phyloP scores from a whole-genome alignment of 1,140 invertebrate genomes.

The Eueides isabella region DNA sequence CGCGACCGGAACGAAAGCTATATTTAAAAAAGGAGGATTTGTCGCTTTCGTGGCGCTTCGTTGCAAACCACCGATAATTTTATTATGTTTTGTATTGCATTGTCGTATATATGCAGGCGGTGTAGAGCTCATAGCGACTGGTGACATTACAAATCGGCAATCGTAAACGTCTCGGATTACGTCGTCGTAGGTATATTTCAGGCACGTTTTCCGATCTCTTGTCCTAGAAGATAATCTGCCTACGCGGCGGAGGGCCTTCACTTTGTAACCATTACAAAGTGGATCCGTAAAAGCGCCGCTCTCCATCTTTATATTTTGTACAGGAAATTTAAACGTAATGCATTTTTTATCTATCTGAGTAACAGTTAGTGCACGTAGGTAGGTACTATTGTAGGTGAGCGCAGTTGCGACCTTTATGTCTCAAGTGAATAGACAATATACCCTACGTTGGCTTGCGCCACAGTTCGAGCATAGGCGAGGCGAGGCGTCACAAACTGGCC shows the following conservation, averaged over 20 bases:
- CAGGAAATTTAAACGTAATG: background rate
- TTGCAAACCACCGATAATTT: conserved; percentile 10
- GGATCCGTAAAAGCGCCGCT: background rate
- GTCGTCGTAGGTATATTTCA: conserved; percentile 12
- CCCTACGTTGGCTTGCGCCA: background rate
- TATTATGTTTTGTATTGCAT: conserved; percentile 4
- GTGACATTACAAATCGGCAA: conserved; percentile 9
- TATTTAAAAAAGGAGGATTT: conserved; percentile 18
- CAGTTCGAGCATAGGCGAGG: background rate
- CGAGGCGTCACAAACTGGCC: conserved; percentile 5
- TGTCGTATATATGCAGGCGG: background rate
- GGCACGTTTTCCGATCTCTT: conserved; percentile 8
- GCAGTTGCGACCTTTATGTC: conserved; percentile 4
- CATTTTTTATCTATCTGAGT: background rate
- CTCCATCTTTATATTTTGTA: background rate
- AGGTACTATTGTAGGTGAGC: no score
- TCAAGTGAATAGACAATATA: background rate
- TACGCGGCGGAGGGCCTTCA: conserved; percentile 3
- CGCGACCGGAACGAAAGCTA: conserved; percentile 26
- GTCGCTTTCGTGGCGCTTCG: conserved; percentile 20
- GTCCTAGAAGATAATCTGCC: conserved; percentile 19
- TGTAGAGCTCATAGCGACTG: background rate
- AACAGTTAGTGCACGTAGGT: background rate
- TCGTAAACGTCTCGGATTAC: conserved; percentile 23
- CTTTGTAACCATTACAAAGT: background rate